phyloP scores from a whole-genome alignment of 64 coral and sea anemone genomes.

The Montipora foliosa region DNA sequence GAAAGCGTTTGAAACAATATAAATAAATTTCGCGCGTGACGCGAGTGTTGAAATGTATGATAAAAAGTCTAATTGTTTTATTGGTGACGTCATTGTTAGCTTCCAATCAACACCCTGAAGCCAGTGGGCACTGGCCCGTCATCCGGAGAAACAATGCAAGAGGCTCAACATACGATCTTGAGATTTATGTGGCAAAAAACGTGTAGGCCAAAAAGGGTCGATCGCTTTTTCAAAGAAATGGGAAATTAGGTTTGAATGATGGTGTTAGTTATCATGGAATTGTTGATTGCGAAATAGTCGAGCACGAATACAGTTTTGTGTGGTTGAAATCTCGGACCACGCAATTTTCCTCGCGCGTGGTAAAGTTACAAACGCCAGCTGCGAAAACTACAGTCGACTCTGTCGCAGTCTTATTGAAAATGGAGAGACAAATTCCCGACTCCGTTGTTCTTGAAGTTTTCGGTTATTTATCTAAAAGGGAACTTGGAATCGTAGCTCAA shows the following conservation, averaged over 20 bases:
- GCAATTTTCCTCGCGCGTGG: slow-evolving; percentile 53
- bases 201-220: background rate
- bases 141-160: slow-evolving; percentile 31
- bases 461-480: slow-evolving; percentile 73
- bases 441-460: slow-evolving; percentile 94
- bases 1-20: background rate
- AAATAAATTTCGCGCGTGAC: slow-evolving; percentile 45
- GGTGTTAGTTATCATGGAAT: slow-evolving; percentile 1
- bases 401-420: slow-evolving; percentile 34
- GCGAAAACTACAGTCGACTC: slow-evolving; percentile 25
- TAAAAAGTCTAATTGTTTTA: background rate
- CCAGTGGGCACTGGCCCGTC: slow-evolving; percentile 35
- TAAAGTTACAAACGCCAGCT: slow-evolving; percentile 57
- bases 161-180: background rate
- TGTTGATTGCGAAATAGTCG: slow-evolving; percentile 23
- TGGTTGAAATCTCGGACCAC: slow-evolving; percentile 18
- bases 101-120: slow-evolving; percentile 52
- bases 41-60: background rate
- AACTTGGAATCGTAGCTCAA: slow-evolving; percentile 83
- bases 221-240: background rate
- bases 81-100: slow-evolving; percentile 10
- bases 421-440: slow-evolving; percentile 90
- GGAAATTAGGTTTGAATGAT: background rate
- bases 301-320: background rate
- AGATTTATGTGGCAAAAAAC: background rate